Evolutionary conservation across 2,888 invertebrate genomes (phyloP), one percentile per base, ranked within the genome.

Genomic region (Cremastinae sp.): DNA sequence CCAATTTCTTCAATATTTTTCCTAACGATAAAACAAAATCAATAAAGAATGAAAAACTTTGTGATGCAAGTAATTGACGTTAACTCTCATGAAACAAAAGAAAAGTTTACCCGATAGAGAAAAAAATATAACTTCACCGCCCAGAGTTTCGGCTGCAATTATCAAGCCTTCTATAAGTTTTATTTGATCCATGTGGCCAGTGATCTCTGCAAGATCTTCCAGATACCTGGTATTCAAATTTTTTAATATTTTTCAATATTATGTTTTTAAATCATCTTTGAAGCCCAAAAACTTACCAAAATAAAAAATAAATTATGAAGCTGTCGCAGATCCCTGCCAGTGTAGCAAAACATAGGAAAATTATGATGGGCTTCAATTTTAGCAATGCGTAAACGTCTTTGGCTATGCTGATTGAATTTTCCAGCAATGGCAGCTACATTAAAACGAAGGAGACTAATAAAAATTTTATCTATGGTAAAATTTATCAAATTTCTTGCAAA

Each of bases 91-190:
- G n/a, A n/a, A n/a, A n/a, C n/a, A n/a, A n/a, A n/a, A n/a, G n/a
- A n/a, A n/a, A n/a, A n/a, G n/a, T n/a, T n/a, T 84, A 93, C 94
- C 94, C 74, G 94, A 93, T 38, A 94, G 92, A 68, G 93, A 92
- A 87, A 96, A 96, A 83, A 95, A 95, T 65, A 96, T 90, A 7
- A 96, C 91, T 90, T 96, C 96, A 0, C 96, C 96, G 0, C 94
- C 92, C 61, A 96, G 91, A 58, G 95, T 95, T 90, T 96, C 94
- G 0, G 94, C 95, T 0, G 96, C 96, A 4, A 96, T 93, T 0
- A 94, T 94, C 0, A 95, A 91, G 1, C 96, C 96, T 89, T 96
- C 95, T 76, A 96, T 93, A 0, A 96, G 90, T 87, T 96, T 96
- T 0, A 96, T 94, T 79, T 94, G 92, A 0, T 89, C 90, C 86